Evolutionary conservation across 2,113 vertebrate genomes (phyloP).

Genomic region (Sciurus niger): DNA sequence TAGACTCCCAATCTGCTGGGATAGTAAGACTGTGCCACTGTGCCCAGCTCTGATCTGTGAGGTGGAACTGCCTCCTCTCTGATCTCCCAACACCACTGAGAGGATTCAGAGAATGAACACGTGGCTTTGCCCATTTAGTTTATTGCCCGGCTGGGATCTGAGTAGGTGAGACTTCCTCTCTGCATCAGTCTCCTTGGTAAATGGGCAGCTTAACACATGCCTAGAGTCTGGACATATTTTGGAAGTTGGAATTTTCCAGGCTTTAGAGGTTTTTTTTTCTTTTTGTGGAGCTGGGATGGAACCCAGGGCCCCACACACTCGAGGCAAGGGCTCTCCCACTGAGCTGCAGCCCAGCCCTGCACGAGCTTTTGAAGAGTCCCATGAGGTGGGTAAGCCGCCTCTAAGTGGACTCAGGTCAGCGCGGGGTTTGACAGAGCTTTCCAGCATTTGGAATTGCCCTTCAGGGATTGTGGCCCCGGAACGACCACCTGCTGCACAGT

Average conservation of each 20-base stretch:
- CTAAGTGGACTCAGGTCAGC: not conserved
- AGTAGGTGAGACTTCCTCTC: not conserved
- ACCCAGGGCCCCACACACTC: too few species aligned
- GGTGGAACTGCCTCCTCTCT: not conserved
- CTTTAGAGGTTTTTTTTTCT: not conserved
- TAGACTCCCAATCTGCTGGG: too few species aligned
- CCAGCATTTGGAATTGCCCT: too few species aligned
- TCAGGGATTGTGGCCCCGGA: fast-evolving
- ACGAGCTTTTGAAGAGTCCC: not conserved
- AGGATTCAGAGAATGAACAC: not conserved
- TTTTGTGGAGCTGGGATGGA: too few species aligned
- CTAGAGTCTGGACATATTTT: not conserved
- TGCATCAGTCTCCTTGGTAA: not conserved
- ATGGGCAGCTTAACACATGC: not conserved
- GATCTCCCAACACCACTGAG: not conserved
- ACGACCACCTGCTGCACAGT: fast-evolving
- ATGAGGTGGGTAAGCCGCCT: fast-evolving
- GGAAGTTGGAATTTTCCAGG: not conserved
- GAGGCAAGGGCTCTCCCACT: too few species aligned
- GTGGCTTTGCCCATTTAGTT: not conserved
- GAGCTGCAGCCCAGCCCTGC: not conserved
- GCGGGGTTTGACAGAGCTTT: not conserved
- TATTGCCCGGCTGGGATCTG: fast-evolving
- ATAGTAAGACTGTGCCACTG: too few species aligned
- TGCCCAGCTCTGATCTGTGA: not conserved